Evolutionary conservation across 2,113 vertebrate species (phyloP), one percentile per base, ranked within the genome.

Genomic region (Urocolius indicus): DNA sequence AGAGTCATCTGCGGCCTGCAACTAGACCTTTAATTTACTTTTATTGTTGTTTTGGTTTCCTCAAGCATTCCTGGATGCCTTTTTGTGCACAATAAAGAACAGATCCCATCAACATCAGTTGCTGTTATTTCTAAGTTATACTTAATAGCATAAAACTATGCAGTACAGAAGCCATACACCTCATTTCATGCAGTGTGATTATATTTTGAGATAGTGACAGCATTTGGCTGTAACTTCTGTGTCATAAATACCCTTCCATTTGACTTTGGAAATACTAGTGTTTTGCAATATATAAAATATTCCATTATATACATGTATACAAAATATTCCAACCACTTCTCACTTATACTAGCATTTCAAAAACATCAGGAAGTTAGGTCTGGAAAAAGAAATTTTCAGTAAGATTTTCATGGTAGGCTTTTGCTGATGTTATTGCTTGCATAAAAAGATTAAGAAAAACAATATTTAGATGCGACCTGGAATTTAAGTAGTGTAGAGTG

Each of bases 81-180:
- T 91, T 36, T 93, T 87, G 54, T 90, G 67, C 77, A 85, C 90
- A 96, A 87, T 95, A 54, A 90, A 92, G 59, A 95, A 92, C 92
- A 97, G 94, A 95, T 89, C 66, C 57, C 83, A 94, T 97, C 90
- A 94, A 79, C 87, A 97, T 83, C 71, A 83, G 57, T 94, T 97
- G 94, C 80, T 73, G 49, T 84, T 96, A 62, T 93, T 96, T 85
- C 80, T 81, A 94, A 93, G 71, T 58, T 92, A 43, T 49, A 72
- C 38, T 85, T 95, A 96, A 85, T 94, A 80, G 29, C 67, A 75
- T 85, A 83, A 93, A 95, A 63, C 65, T 91, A 81, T 96, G 77
- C n/a, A 96, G 89, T 83, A 89, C 80, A 76, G 79, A 94, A 76
- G 79, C 85, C 76, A 68, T 30, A 71, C 81, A 90, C 51, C 61